Evolutionary conservation across 2,797 vertebrate genomes (phyloP), one percentile per base, ranked within the genome.

Genomic region (Etheostoma perlongum): DNA sequence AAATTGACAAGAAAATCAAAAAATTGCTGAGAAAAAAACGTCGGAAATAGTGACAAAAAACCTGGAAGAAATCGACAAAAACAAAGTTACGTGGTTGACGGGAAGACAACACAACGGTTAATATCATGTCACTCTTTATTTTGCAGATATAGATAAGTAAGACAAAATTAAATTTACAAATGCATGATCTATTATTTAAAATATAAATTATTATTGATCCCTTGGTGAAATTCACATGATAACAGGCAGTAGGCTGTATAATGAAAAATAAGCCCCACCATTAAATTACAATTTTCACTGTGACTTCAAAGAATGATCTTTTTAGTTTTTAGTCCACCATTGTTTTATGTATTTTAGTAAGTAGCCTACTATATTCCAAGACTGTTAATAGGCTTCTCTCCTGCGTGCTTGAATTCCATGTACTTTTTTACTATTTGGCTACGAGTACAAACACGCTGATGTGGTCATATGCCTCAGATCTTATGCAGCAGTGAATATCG

Each of bases 401-500:
- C 36, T 40, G 10, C 36, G 10, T 2, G 27, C 18, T 63, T 59
- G 18, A 11, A 21, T 48, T 42, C 6, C 11, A 49, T 57, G 4
- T n/a, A 40, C 4, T 11, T 23, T 48, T 4, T 46, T 52, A 27
- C 40, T 7, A 5, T 60, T 73, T 58, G 33, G 33, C 33, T 33
- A 40, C 15, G 1, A n/a, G 9, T 25, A 44, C 36, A 53, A 27
- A 33, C 2, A 18, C 27, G 53, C 58, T 42, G 48, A 18, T 58
- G 49, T 42, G 10, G 27, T 64, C 21, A 57, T 21, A n/a, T 40
- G 36, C 48, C 44, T 49, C 25, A 62, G 21, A 44, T 33, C 21
- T 48, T 52, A 47, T 61, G 49, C 68, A 48, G 49, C 55, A 52
- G 53, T 78, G 52, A 76, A 79, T 74, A 58, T 62, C 48, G 59